Conservation (phyloP, 2,113 vertebrate species). For the Ivindomyrus marchei region DNA sequence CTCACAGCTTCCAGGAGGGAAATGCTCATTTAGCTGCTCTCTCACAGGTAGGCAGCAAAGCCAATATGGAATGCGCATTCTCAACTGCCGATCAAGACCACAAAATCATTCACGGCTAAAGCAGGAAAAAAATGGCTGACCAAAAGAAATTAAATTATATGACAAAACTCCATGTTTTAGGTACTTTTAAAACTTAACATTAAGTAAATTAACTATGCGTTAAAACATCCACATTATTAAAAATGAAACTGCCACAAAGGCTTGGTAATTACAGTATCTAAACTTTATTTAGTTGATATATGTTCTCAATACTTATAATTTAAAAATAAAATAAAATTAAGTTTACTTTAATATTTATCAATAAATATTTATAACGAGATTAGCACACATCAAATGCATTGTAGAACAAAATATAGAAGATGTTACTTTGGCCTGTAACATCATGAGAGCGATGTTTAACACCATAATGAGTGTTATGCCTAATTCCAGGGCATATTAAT, state of each 20-base stretch:
- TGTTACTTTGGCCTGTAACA: neutral
- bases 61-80: neutral
- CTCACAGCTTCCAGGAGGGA: neutral
- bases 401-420: neutral
- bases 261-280: neutral
- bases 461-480: neutral
- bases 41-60: neutral
- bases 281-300: neutral
- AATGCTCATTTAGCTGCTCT: neutral
- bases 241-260: neutral
- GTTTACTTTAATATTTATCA: too few species aligned
- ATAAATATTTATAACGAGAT: neutral
- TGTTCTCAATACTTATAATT: neutral
- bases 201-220: neutral
- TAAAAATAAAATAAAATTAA: neutral
- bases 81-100: neutral
- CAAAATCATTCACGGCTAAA: neutral
- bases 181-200: neutral
- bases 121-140: neutral
- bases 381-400: neutral
- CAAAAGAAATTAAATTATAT: neutral
- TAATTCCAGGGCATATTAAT: neutral
- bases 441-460: neutral
- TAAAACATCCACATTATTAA: neutral
- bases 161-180: neutral